These are phyloP conservation scores for Acanthurus tractus DNA, from an alignment of 2,797 vertebrate genomes.

Conservation along the genomic window DNA sequence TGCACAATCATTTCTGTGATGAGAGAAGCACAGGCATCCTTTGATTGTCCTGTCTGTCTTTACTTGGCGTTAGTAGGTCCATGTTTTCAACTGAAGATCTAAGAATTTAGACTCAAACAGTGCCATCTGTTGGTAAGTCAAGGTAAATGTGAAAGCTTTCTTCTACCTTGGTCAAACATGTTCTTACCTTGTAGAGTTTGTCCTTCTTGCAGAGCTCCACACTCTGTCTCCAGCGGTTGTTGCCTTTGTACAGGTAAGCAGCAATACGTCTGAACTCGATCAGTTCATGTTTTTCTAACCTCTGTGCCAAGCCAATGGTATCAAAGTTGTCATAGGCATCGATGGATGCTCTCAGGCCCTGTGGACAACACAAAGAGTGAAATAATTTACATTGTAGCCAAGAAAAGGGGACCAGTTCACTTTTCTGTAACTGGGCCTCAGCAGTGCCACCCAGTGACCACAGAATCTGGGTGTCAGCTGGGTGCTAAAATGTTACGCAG, in stretches of 20 bases:
- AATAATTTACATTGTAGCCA: not conserved
- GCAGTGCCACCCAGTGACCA: constrained; percentile 21
- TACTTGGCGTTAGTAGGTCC: not conserved
- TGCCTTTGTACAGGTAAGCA: constrained; percentile 92
- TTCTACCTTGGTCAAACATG: not conserved
- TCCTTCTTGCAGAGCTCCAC: constrained; percentile 96
- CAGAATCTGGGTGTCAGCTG: not conserved
- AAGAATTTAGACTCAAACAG: constrained; percentile 9
- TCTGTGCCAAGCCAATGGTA: constrained; percentile 91
- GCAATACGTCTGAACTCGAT: constrained; percentile 94
- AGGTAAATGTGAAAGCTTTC: not conserved
- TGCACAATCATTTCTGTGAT: not conserved
- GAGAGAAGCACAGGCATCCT: not conserved
- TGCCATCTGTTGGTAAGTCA: constrained; percentile 40
- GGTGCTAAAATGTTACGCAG: no score
- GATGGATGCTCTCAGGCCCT: constrained; percentile 93
- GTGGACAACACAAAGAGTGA: constrained; percentile 22
- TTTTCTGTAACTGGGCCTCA: not conserved
- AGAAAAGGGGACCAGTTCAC: not conserved
- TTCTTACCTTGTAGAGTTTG: constrained; percentile 88
- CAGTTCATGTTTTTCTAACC: constrained; percentile 92
- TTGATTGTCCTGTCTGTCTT: not conserved
- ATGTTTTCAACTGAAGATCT: not conserved
- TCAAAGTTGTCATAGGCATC: constrained; percentile 95
- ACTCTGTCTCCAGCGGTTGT: constrained; percentile 94